phyloP scores from a whole-genome alignment of 2,888 invertebrate species.

The Reticulitermes lucifugus region DNA sequence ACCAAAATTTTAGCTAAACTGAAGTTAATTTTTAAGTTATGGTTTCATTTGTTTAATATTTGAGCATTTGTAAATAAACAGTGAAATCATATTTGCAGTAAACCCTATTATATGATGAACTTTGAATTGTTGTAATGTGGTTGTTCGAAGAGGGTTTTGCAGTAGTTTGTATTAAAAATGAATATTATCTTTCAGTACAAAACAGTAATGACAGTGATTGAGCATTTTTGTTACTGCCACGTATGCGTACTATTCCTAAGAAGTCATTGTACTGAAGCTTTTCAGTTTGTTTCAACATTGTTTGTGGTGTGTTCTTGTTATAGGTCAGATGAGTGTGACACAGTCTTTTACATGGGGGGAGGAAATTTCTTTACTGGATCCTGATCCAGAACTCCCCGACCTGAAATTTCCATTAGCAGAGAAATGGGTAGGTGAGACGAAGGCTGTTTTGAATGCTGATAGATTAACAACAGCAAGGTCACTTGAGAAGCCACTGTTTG shows the following conservation, averaged over 20 bases:
- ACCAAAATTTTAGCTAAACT: too few species aligned
- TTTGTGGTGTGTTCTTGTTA: constrained; percentile 49
- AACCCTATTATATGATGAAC: too few species aligned
- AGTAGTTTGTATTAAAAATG: too few species aligned
- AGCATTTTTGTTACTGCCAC: neutral
- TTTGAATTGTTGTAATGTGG: too few species aligned
- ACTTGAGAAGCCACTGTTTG: neutral
- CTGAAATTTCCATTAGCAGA: constrained; percentile 57
- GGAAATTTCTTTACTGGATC: constrained; percentile 61
- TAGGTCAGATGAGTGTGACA: constrained; percentile 65
- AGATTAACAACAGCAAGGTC: neutral
- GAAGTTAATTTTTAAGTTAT: too few species aligned
- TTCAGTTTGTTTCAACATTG: neutral
- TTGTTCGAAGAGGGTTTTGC: too few species aligned
- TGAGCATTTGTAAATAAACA: too few species aligned
- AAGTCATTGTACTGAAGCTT: neutral
- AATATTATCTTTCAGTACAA: too few species aligned
- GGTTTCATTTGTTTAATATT: too few species aligned
- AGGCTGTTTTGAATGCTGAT: neutral
- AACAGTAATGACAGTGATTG: too few species aligned
- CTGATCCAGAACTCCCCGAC: constrained; percentile 58
- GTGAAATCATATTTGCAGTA: too few species aligned
- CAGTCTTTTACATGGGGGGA: constrained; percentile 60
- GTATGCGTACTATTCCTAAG: neutral
- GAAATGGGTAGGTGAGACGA: constrained; percentile 50